Conservation (phyloP, 2,888 invertebrate genomes). For the Sympetrum striolatum region DNA sequence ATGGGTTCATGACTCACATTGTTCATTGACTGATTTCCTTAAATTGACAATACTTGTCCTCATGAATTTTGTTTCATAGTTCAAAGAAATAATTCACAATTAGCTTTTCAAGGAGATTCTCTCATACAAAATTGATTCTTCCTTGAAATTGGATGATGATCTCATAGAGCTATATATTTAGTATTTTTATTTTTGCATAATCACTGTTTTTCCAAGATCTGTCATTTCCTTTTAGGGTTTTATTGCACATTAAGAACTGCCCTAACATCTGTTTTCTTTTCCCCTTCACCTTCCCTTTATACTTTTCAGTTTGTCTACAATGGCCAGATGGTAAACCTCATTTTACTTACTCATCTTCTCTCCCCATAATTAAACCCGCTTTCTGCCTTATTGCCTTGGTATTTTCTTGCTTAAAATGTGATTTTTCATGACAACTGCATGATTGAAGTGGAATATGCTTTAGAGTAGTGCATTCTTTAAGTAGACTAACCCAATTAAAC, state of each 20-base stretch:
- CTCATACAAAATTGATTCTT: no score
- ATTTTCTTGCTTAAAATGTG: neutral
- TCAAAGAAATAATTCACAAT: no score
- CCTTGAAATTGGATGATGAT: no score
- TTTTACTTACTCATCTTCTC: slow-evolving; percentile 15
- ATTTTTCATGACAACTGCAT: neutral
- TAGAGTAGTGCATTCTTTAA: neutral
- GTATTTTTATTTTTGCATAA: no score
- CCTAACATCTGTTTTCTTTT: slow-evolving; percentile 20
- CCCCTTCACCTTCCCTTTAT: slow-evolving; percentile 54
- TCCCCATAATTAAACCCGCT: slow-evolving; percentile 5
- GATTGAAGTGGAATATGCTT: neutral
- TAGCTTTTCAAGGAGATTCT: no score
- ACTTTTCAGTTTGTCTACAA: slow-evolving; percentile 87
- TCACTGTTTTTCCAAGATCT: neutral
- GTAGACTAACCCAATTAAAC: neutral
- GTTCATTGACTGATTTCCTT: no score
- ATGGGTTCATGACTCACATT: no score
- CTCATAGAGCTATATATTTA: no score
- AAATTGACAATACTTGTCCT: no score
- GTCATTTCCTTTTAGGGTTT: neutral
- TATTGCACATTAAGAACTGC: neutral
- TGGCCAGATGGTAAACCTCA: slow-evolving; percentile 79
- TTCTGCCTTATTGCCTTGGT: neutral
- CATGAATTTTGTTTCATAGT: no score